Base-by-base conservation (phyloP, 2,888 invertebrate species). In the Stegana nigrithorax region DNA sequence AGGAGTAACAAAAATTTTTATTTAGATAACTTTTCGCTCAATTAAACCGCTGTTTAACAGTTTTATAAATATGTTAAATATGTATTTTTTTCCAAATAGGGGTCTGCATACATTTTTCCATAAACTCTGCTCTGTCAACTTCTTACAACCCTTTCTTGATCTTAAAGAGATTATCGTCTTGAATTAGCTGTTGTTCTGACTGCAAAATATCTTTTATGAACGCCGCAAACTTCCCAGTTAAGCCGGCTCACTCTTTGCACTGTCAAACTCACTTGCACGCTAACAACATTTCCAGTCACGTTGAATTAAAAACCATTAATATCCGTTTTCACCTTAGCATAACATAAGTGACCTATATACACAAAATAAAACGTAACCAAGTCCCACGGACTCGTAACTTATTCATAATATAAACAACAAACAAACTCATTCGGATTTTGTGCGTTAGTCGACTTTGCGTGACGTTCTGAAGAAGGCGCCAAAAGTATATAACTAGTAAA, bases 141-240 rank as follows among this genome's bases (percentile, higher is more conserved):
- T n/a, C n/a, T n/a, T n/a, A n/a, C n/a, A n/a, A n/a, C n/a, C n/a
- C n/a, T n/a, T n/a, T n/a, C n/a, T n/a, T n/a, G n/a, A n/a, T n/a
- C n/a, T n/a, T n/a, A n/a, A n/a, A n/a, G n/a, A n/a, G n/a, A n/a
- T n/a, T n/a, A n/a, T n/a, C n/a, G n/a, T n/a, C n/a, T n/a, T n/a
- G n/a, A n/a, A n/a, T n/a, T n/a, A n/a, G n/a, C n/a, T 44, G 39
- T n/a, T 36, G 39, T 56, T 47, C 12, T 25, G 3, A 26, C 32
- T 44, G 21, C 17, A 12, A 26, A 19, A 21, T 42, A 45, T 51
- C 25, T 4, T 44, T 51, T 44, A 21, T 26, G 50, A 59, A 29
- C 32, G 60, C 29, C 51, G 39, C 56, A 44, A 61, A 32, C 61
- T 57, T 63, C 59, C 58, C 63, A 63, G 39, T 5, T 3, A 12